phyloP scores from a whole-genome alignment of 2,113 vertebrate genomes.

The Uria aalge region DNA sequence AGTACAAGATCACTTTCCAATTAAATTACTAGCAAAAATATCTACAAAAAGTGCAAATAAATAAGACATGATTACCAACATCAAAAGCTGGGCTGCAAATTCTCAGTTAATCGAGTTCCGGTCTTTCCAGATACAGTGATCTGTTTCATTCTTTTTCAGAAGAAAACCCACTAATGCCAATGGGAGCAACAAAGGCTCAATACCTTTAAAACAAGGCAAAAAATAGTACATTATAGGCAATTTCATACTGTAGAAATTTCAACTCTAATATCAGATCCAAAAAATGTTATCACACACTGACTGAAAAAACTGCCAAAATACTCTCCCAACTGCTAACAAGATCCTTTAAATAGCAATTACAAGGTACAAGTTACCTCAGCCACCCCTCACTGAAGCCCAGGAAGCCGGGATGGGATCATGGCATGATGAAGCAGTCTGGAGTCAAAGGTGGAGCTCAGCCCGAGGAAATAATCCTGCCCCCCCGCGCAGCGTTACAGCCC shows the following conservation, averaged over 20 bases:
- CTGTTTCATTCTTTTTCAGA: not conserved
- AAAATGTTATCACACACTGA: not conserved
- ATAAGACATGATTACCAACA: not conserved
- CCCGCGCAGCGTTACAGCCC: not conserved
- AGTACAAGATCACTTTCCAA: slow-evolving; percentile 6
- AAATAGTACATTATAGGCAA: not conserved
- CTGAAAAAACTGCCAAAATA: not conserved
- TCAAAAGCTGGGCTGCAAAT: not conserved
- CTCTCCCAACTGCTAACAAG: not conserved
- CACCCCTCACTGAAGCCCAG: not conserved
- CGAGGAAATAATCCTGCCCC: not conserved
- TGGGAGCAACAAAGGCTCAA: not conserved
- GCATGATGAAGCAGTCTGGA: not conserved
- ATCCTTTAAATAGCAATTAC: not conserved
- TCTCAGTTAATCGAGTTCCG: not conserved
- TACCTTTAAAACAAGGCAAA: slow-evolving; percentile 24
- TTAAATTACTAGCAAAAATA: slow-evolving; percentile 28
- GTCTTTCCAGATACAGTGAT: not conserved
- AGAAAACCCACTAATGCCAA: not conserved
- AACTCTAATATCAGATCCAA: not conserved
- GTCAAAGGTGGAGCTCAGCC: not conserved
- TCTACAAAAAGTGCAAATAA: not conserved
- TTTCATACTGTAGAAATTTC: not conserved
- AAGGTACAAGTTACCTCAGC: not conserved
- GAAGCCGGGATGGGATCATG: too few species aligned